Evolutionary conservation across 2,797 vertebrate genomes (phyloP), one percentile per base, ranked within the genome.

Genomic region (Manis javanica): DNA sequence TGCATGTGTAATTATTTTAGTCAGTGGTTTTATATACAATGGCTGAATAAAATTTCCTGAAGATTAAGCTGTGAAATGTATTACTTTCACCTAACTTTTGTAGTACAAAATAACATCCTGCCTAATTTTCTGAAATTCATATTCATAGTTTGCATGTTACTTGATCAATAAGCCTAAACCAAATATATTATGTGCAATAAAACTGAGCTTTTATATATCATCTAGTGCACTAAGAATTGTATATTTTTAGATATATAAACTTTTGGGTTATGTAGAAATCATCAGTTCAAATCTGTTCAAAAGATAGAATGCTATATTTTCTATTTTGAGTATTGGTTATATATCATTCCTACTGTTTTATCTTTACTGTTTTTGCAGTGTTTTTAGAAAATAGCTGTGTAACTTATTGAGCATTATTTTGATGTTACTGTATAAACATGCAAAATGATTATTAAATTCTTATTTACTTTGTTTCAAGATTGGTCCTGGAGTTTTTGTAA

Each of bases 361-460:
- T 95, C 93, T 89, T n/a, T 81, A 91, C 57, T 71, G 97, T 77
- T 13, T 95, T 97, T 94, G 31, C 24, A 94, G 26, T 95, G 95
- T 96, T 96, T 95, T 97, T 95, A 96, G 92, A 97, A 94, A 95
- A 87, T 81, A 95, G 63, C 90, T 64, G n/a, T 97, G 59, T 95
- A 94, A 91, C 53, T 96, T 98, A 64, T 64, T 96, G 55, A 97
- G 23, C 59, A 59, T 90, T 97, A 94, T 94, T 96, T 96, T 96
- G 42, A 23, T 96, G 92, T 97, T 94, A 84, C 66, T 98, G 61
- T 94, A 90, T 86, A 91, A 97, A 96, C 16, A 82, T 96, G 74
- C 53, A 78, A 91, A 96, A 97, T 97, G 97, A 97, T 96, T 79
- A 95, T 81, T 93, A 93, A 94, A 93, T 97, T 96, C 24, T 92